Percentiles rank a stretch among this genome's conserved stretches.
phyloP scores from a whole-genome alignment of 1,140 invertebrate genomes.

The Temnothorax longispinosus region DNA sequence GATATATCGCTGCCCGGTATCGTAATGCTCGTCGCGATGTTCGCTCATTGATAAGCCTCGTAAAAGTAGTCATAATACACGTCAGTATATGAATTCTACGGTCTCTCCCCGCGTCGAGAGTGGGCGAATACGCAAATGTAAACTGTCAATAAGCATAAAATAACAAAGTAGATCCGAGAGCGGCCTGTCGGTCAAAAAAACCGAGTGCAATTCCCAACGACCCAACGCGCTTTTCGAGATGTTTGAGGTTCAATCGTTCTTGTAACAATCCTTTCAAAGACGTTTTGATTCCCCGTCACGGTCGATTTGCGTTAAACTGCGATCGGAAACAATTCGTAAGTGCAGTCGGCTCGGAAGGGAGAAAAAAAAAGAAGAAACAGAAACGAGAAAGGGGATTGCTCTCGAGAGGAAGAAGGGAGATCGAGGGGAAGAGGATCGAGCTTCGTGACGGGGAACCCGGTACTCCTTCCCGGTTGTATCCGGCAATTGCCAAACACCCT shows the following conservation, averaged over 20 bases:
- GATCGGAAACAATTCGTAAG: constrained; percentile 48
- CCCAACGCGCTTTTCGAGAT: constrained; percentile 8
- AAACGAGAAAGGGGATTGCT: constrained; percentile 15
- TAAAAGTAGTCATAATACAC: constrained; percentile 36
- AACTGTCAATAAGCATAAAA: constrained; percentile 51
- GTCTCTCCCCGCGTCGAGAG: constrained; percentile 18
- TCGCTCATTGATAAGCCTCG: constrained; percentile 37
- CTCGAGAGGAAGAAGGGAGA: too few species aligned
- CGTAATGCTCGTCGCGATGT: constrained; percentile 29
- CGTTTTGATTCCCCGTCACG: constrained; percentile 31
- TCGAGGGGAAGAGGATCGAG: background rate
- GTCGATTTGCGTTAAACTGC: constrained; percentile 42
- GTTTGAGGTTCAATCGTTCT: constrained; percentile 15
- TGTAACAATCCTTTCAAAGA: constrained; percentile 15
- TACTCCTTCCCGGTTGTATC: constrained; percentile 39
- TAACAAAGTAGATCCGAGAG: constrained; percentile 31
- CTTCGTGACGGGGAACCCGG: constrained; percentile 30
- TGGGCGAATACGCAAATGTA: constrained; percentile 26
- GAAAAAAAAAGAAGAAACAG: background rate
- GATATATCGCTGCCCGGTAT: constrained; percentile 25
- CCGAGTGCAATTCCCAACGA: background rate
- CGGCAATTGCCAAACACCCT: constrained; percentile 57
- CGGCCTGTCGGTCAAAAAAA: background rate
- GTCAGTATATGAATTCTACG: constrained; percentile 43
- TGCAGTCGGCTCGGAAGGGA: constrained; percentile 1